phyloP scores from a whole-genome alignment of 2,113 vertebrate species.

The Uria lomvia region DNA sequence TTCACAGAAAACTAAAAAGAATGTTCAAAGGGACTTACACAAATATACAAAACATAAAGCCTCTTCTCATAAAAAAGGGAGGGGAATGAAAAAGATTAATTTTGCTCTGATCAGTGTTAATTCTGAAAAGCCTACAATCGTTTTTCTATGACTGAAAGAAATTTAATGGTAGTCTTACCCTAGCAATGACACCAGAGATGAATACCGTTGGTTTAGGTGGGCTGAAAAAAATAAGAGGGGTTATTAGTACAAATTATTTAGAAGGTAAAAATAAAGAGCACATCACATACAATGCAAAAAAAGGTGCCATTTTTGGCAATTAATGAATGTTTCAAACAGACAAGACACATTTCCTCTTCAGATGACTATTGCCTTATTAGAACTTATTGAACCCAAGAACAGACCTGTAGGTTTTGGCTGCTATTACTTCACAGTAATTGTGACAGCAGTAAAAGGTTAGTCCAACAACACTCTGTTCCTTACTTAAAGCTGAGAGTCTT shows the following conservation, averaged over 20 bases:
- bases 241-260: neutral
- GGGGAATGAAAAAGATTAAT: neutral
- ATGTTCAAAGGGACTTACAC: neutral
- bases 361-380: neutral
- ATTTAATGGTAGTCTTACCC: constrained; percentile 79
- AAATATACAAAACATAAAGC: neutral
- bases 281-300: neutral
- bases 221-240: constrained; percentile 69
- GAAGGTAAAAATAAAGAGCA: neutral
- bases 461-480: neutral
- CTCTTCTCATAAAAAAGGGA: neutral
- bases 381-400: neutral
- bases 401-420: neutral
- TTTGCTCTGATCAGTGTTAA: neutral
- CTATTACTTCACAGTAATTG: neutral
- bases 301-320: neutral
- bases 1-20: neutral
- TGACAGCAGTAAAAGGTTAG: neutral
- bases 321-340: neutral
- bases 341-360: neutral
- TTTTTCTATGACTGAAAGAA: neutral
- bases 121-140: neutral
- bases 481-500: neutral
- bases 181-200: constrained; percentile 93
- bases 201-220: constrained; percentile 86